Evolutionary conservation across 2,797 vertebrate genomes (phyloP).

Genomic region (Hydrophis major): DNA sequence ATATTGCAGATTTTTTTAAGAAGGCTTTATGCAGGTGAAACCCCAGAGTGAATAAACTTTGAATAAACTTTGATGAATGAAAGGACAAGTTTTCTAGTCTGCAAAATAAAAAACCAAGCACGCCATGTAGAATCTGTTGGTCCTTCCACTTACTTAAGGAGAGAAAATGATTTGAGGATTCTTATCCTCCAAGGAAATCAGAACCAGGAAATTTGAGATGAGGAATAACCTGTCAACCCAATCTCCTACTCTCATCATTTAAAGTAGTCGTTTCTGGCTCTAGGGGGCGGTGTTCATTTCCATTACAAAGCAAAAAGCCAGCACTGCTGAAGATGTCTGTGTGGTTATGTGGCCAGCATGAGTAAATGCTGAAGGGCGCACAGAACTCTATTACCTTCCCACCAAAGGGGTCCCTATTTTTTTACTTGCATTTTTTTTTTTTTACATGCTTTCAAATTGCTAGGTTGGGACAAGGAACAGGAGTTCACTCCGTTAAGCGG

Average conservation of each 20-base stretch:
- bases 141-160: background rate
- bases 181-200: background rate
- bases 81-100: background rate
- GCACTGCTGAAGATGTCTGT: too few relatives aligned
- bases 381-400: too few relatives aligned
- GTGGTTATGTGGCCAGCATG: too few relatives aligned
- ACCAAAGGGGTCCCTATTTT: too few relatives aligned
- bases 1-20: constrained; percentile 40
- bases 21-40: constrained; percentile 32
- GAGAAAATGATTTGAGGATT: background rate
- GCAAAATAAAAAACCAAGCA: background rate
- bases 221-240: background rate
- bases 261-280: too few relatives aligned
- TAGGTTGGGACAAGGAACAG: too few relatives aligned
- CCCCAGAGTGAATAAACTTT: background rate
- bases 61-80: background rate
- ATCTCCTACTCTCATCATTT: background rate
- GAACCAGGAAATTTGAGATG: background rate
- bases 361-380: too few relatives aligned
- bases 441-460: too few relatives aligned
- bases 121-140: fast-evolving
- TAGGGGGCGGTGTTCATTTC: too few relatives aligned
- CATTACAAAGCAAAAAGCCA: too few relatives aligned
- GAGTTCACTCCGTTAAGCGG: too few relatives aligned
- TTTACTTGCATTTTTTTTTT: too few relatives aligned